Evolutionary conservation across 2,113 vertebrate genomes (phyloP).

Genomic region (Dendrocopos noguchii): DNA sequence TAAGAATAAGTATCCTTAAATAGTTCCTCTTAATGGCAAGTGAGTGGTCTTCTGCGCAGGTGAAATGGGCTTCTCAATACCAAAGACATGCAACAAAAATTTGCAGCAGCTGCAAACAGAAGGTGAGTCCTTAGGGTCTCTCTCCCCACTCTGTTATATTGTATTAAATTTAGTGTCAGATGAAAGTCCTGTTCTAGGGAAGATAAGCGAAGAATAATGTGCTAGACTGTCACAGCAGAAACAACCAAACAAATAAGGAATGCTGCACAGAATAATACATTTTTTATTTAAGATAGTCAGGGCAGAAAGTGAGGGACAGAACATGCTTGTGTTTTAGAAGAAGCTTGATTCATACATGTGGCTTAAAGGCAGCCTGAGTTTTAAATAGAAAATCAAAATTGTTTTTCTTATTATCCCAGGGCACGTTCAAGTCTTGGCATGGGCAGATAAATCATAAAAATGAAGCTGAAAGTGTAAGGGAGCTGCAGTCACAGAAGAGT

Average conservation of each 20-base stretch:
- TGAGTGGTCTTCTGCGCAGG: not conserved
- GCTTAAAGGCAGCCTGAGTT: conserved; percentile 8
- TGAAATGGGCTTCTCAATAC: not conserved
- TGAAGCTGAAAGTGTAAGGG: not conserved
- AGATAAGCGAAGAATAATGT: conserved; percentile 33
- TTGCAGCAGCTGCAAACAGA: not conserved
- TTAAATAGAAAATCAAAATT: conserved; percentile 45
- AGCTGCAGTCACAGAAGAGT: not conserved
- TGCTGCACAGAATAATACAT: conserved; percentile 24
- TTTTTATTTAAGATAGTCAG: conserved; percentile 11
- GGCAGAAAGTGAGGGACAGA: conserved; percentile 2
- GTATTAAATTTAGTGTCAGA: conserved; percentile 12
- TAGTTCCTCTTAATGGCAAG: not conserved
- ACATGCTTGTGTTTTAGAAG: conserved; percentile 3
- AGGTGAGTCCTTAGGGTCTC: not conserved
- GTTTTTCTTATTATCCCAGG: conserved; percentile 42
- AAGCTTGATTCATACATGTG: not conserved
- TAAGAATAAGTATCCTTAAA: not conserved
- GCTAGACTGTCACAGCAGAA: not conserved
- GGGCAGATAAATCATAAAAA: conserved; percentile 40
- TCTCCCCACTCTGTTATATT: not conserved
- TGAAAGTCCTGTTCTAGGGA: not conserved
- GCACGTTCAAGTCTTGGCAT: conserved; percentile 19
- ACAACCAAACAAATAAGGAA: conserved; percentile 32
- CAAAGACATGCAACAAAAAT: not conserved